These are phyloP conservation scores for Lasius platythorax DNA, from an alignment of 2,888 invertebrate species.

Conservation along the genomic window DNA sequence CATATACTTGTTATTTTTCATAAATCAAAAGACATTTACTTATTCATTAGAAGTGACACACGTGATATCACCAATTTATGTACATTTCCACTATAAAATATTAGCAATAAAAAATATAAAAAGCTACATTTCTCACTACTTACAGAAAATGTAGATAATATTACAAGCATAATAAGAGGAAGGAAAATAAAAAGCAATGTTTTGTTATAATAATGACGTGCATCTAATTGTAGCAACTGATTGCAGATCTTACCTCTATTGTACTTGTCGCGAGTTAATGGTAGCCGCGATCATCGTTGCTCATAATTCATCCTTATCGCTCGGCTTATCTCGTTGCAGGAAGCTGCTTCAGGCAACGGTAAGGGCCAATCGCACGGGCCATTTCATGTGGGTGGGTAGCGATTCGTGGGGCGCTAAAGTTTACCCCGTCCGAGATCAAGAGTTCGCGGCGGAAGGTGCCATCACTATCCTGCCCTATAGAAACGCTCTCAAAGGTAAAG, in stretches of 20 bases:
- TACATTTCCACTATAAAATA: neutral
- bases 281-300: constrained; percentile 21
- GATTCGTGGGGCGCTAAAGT: constrained; percentile 91
- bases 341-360: constrained; percentile 88
- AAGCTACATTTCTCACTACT: neutral
- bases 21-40: neutral
- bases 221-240: neutral
- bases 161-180: neutral
- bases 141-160: neutral
- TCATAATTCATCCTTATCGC: constrained; percentile 46
- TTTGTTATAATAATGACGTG: neutral
- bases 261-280: constrained; percentile 28
- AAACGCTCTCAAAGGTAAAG: constrained; percentile 87
- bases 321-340: constrained; percentile 80
- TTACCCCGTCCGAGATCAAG: constrained; percentile 88
- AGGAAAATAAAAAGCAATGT: neutral
- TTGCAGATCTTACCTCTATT: neutral
- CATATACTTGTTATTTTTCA: neutral
- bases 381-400: constrained; percentile 91
- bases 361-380: constrained; percentile 87
- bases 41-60: neutral
- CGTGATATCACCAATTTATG: neutral
- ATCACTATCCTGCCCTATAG: constrained; percentile 89
- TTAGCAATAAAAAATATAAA: neutral
- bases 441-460: constrained; percentile 88